Evolutionary conservation across 2,113 vertebrate species (phyloP), one percentile per base, ranked within the genome.

Genomic region (Calypte anna): DNA sequence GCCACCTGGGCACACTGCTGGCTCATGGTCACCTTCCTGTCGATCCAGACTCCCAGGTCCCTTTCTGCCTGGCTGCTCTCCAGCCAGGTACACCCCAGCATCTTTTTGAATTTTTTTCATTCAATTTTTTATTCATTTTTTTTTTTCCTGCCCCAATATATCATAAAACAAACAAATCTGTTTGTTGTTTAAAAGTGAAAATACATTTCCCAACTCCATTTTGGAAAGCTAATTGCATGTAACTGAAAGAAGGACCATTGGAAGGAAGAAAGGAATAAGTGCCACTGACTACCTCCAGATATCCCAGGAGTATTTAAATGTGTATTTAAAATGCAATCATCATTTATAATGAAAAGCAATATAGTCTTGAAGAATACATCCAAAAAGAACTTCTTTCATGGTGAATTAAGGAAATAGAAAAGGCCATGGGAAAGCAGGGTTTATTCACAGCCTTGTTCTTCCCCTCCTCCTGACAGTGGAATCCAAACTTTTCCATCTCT

Each of bases 371-470:
- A 68, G 57, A 75, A 82, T 43, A 64, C 8, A 78, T 64, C 53
- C 40, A 66, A 81, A 83, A 38, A 30, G 2, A 18, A 43, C 22
- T 75, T 67, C 2, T 84, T 84, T 46, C 19, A 53, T 12, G 17
- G 44, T 51, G 48, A 66, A 50, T 59, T 62, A 62, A 50, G n/a
- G 43, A 84, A 84, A 61, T 9, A 20, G 64, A 69, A 80, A 83
- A 69, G n/a, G 23, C 13, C 55, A 77, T 69, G 19, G 17, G 28
- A 82, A 89, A 75, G 48, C 24, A 33, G 25, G 70, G 5, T 8
- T 80, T 11, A 18, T 72, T 40, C 0, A 0, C 22, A 18, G 50
- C 5, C 15, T 86, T 59, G 3, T 8, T 82, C 31, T 72, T 82
- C 14, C 30, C 16, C 33, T 86, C 20, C 44, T 64, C 28, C 24